Percentiles rank a stretch among this genome's conserved stretches.
phyloP scores from a whole-genome alignment of 2,888 invertebrate genomes.

The Pterostichus niger region DNA sequence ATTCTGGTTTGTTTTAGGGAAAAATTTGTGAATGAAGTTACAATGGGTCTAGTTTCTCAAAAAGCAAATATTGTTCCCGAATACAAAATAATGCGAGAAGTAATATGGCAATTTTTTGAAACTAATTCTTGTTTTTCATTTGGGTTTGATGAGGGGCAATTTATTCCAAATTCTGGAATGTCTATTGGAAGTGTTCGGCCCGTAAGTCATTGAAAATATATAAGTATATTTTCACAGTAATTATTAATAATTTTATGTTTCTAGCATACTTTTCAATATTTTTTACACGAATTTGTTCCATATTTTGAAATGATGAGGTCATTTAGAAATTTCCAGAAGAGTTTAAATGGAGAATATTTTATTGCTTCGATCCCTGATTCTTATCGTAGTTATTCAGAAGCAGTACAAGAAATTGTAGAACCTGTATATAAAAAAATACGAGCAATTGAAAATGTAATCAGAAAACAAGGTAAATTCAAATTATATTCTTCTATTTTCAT shows the following conservation, averaged over 20 bases:
- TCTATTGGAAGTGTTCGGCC: slow-evolving; percentile 74
- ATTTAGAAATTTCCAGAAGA: slow-evolving; percentile 72
- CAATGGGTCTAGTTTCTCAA: slow-evolving; percentile 71
- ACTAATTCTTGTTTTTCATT: slow-evolving; percentile 73
- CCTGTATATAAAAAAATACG: slow-evolving; percentile 72
- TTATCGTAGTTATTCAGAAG: slow-evolving; percentile 72
- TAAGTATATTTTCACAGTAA: neutral
- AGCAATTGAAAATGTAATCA: slow-evolving; percentile 72
- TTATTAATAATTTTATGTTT: slow-evolving; percentile 54
- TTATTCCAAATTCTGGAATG: slow-evolving; percentile 72
- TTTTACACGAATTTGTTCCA: slow-evolving; percentile 72
- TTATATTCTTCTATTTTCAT: neutral
- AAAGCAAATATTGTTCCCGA: slow-evolving; percentile 73
- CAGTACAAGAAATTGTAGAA: slow-evolving; percentile 71
- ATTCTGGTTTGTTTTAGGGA: slow-evolving; percentile 72
- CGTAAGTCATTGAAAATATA: slow-evolving; percentile 70
- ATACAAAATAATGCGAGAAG: slow-evolving; percentile 75
- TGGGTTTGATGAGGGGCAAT: slow-evolving; percentile 71
- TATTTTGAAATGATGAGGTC: slow-evolving; percentile 73
- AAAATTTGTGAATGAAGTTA: slow-evolving; percentile 71
- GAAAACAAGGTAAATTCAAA: slow-evolving; percentile 72
- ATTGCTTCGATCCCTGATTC: slow-evolving; percentile 71
- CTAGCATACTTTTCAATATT: slow-evolving; percentile 69
- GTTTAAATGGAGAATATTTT: slow-evolving; percentile 68
- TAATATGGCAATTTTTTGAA: slow-evolving; percentile 74